phyloP scores from a whole-genome alignment of 2,113 vertebrate species.

The Taxidea taxus region DNA sequence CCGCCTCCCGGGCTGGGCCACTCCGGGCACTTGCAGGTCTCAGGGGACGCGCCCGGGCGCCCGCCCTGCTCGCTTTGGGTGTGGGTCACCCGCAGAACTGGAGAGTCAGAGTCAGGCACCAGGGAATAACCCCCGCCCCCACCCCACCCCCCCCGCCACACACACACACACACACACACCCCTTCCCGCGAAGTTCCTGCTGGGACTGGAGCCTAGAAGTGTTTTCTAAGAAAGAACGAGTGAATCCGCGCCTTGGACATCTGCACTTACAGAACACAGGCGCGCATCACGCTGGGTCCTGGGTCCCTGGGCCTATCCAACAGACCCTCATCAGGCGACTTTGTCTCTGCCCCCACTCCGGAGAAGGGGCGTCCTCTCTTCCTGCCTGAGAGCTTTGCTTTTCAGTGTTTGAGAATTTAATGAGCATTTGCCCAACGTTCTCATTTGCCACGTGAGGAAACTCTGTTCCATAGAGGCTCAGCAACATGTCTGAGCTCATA shows the following conservation, averaged over 20 bases:
- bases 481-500: neutral
- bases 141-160: too few species aligned
- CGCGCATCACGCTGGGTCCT: too few species aligned
- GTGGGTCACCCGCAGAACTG: neutral
- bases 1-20: neutral
- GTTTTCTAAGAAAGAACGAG: neutral
- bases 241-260: too few species aligned
- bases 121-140: neutral
- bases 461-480: neutral
- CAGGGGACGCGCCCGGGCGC: too few species aligned
- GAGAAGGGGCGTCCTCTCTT: neutral
- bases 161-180: too few species aligned
- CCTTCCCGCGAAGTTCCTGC: rapidly evolving
- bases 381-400: neutral
- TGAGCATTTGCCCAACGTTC: neutral
- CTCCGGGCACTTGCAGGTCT: neutral
- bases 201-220: rapidly evolving
- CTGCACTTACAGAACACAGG: rapidly evolving
- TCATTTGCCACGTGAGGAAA: neutral
- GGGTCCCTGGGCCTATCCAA: neutral
- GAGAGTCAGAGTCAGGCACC: rapidly evolving
- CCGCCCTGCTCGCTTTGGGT: neutral
- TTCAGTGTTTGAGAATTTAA: neutral
- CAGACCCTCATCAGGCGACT: too few species aligned
- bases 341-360: neutral